Percentiles rank a stretch among this genome's conserved stretches.
These are phyloP conservation scores for Montipora foliosa DNA, from an alignment of 64 coral and sea anemone genomes.

Conservation along the genomic window DNA sequence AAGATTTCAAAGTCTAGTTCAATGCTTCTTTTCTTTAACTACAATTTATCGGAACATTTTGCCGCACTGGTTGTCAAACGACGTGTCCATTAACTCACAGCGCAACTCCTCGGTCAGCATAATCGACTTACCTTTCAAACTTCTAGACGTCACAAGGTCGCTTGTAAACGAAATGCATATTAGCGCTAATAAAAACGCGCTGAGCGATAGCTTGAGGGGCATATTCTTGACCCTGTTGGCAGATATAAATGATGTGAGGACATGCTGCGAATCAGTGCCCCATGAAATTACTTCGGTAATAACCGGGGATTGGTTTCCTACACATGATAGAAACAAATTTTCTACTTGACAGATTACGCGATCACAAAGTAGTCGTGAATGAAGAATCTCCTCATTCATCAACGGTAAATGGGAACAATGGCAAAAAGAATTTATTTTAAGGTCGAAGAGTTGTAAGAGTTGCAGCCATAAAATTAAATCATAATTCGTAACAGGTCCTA, in stretches of 20 bases:
- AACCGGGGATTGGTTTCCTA: neutral
- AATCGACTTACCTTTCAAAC: conserved; percentile 28
- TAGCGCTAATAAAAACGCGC: conserved; percentile 23
- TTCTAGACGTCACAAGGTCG: conserved; percentile 26
- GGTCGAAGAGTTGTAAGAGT: neutral
- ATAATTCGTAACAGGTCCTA: conserved; percentile 20
- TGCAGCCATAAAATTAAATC: neutral
- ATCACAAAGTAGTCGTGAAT: neutral
- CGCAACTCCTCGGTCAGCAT: neutral
- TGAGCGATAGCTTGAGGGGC: conserved; percentile 16
- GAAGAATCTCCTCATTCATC: neutral
- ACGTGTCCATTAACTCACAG: neutral
- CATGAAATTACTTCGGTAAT: neutral
- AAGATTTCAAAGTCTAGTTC: neutral
- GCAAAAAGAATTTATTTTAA: neutral
- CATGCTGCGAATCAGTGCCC: neutral
- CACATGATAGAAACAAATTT: neutral
- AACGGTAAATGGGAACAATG: neutral
- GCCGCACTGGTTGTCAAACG: neutral
- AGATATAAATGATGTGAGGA: neutral
- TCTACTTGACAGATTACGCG: neutral
- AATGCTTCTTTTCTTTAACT: neutral
- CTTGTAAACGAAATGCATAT: conserved; percentile 30
- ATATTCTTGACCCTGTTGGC: conserved; percentile 37
- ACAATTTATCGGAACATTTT: neutral